Percentiles rank a stretch among this genome's conserved stretches.
Conservation (phyloP, 2,888 invertebrate species). For the Gasteruption jaculator region DNA sequence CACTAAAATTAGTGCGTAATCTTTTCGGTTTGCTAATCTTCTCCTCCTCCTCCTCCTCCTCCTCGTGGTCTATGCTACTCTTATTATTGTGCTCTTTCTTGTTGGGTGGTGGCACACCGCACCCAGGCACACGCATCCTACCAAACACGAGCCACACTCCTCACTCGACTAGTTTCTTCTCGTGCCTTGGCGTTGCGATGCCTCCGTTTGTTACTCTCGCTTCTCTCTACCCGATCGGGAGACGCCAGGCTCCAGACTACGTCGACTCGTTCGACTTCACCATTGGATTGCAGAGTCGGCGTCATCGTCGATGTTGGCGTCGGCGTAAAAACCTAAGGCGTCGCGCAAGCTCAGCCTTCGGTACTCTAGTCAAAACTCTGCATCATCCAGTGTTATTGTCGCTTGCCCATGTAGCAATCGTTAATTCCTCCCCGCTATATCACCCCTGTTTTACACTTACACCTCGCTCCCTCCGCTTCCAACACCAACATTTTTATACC, state of each 20-base stretch:
- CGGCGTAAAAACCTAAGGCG: conserved; percentile 38
- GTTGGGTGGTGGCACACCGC: conserved; percentile 46
- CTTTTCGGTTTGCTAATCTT: conserved; percentile 9
- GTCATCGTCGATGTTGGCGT: conserved; percentile 35
- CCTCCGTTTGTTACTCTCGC: not conserved
- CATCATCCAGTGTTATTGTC: too few species aligned
- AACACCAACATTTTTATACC: too few species aligned
- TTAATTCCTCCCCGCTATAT: too few species aligned
- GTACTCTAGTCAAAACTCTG: too few species aligned
- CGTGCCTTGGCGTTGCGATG: conserved; percentile 15
- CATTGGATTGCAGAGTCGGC: conserved; percentile 19
- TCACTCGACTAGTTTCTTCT: conserved; percentile 33
- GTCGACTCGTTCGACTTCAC: conserved; percentile 38
- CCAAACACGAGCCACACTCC: conserved; percentile 47
- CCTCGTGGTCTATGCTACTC: not conserved
- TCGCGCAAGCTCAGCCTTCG: conserved; percentile 39
- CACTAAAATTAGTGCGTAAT: too few species aligned
- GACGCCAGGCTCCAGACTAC: conserved; percentile 44
- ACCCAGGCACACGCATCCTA: conserved; percentile 51
- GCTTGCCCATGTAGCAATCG: too few species aligned
- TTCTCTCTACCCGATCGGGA: conserved; percentile 37
- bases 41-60: conserved; percentile 10
- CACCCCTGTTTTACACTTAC: too few species aligned
- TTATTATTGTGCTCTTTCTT: conserved; percentile 11
- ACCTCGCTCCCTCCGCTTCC: too few species aligned